phyloP scores from a whole-genome alignment of 30 jellyfish, hydroid and myxozoan genomes.

The Catostylus mosaicus region DNA sequence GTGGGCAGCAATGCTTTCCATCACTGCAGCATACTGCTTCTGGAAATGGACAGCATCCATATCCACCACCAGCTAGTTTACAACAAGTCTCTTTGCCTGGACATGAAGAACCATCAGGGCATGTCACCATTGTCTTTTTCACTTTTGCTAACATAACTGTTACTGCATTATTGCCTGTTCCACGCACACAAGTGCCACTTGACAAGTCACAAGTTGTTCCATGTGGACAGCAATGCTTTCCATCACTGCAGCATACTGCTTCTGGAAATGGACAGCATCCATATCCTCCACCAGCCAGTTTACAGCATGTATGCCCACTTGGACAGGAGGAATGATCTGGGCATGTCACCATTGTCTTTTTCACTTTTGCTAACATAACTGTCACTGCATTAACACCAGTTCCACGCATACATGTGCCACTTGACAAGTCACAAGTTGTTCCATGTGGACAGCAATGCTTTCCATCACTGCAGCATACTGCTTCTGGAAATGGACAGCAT shows the following conservation, averaged over 20 bases:
- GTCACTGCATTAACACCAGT: conserved; percentile 1
- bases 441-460: conserved; percentile 90
- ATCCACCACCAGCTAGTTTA: conserved; percentile 49
- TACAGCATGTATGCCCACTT: conserved; percentile 59
- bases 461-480: conserved; percentile 80
- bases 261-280: conserved; percentile 63
- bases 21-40: conserved; percentile 84
- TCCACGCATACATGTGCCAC: conserved; percentile 47
- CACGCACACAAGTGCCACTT: neutral
- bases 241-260: conserved; percentile 71
- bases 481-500: conserved; percentile 82
- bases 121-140: conserved; percentile 4
- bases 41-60: conserved; percentile 84
- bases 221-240: conserved; percentile 69
- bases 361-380: conserved; percentile 2
- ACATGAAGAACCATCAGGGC: conserved; percentile 70
- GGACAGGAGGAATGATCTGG: conserved; percentile 41
- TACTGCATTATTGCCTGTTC: neutral
- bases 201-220: conserved; percentile 46
- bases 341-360: neutral
- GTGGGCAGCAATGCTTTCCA: conserved; percentile 75
- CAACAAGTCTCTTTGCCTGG: conserved; percentile 80
- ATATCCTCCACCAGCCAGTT: conserved; percentile 48
- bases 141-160: neutral
- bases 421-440: conserved; percentile 24